phyloP scores from a whole-genome alignment of 53 echinoderm and acorn worm genomes.

The Zoroaster sp. region DNA sequence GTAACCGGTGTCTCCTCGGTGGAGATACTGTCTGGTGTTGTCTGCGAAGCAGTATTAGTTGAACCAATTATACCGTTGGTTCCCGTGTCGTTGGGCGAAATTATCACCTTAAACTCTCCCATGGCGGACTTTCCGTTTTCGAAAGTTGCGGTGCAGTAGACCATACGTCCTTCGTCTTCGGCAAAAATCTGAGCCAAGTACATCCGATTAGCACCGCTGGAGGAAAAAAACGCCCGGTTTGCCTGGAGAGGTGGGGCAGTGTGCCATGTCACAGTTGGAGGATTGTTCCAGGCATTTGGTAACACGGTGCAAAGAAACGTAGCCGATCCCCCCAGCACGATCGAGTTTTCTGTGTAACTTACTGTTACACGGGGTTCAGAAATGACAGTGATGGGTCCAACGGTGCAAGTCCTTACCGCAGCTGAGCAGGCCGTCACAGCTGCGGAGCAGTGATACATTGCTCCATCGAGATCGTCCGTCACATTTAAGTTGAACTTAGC shows the following conservation, averaged over 20 bases:
- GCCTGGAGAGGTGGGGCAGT: not conserved
- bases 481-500: not conserved
- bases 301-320: not conserved
- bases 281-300: not conserved
- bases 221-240: slow-evolving; percentile 28
- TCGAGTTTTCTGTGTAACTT: not conserved
- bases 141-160: slow-evolving; percentile 11
- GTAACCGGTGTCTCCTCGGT: not conserved
- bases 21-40: not conserved
- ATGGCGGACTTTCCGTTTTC: not conserved
- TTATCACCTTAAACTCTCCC: not conserved
- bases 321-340: not conserved
- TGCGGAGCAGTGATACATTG: slow-evolving; percentile 18
- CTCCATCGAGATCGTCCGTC: not conserved
- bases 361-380: not conserved
- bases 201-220: not conserved
- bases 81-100: not conserved
- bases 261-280: slow-evolving; percentile 5
- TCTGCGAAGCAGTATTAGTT: not conserved
- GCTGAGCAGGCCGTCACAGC: not conserved
- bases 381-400: slow-evolving; percentile 20
- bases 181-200: not conserved
- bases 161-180: not conserved
- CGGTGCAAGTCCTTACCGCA: not conserved
- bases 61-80: not conserved